Conservation (phyloP, 2,888 invertebrate species). For the Aphrophora alni region DNA sequence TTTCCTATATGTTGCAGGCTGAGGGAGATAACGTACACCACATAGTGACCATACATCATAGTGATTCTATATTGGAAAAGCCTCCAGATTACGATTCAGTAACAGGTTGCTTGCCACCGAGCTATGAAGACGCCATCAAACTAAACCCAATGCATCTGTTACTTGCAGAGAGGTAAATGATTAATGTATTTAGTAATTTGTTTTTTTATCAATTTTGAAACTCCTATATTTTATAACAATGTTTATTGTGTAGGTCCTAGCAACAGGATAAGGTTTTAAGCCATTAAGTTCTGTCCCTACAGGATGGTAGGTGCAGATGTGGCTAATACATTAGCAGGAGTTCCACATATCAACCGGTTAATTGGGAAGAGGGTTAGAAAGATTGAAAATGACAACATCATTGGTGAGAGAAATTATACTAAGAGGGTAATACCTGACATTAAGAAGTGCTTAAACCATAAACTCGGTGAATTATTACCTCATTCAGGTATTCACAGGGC, state of each 20-base stretch:
- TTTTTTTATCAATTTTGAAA: background rate
- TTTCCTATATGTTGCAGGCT: constrained; percentile 60
- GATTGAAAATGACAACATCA: too few species aligned
- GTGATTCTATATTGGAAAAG: constrained; percentile 68
- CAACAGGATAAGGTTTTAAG: too few species aligned
- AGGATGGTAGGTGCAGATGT: too few species aligned
- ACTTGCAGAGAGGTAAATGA: background rate
- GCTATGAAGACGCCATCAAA: constrained; percentile 76
- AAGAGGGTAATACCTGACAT: too few species aligned
- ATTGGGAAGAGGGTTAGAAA: too few species aligned
- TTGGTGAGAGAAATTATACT: too few species aligned
- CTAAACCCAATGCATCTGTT: constrained; percentile 66
- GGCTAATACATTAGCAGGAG: too few species aligned
- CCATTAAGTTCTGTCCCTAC: too few species aligned
- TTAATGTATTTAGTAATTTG: background rate
- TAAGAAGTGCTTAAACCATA: background rate
- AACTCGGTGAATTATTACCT: too few species aligned
- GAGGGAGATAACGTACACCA: constrained; percentile 68
- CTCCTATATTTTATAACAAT: background rate
- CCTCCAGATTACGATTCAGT: constrained; percentile 76
- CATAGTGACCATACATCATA: constrained; percentile 61
- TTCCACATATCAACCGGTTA: too few species aligned
- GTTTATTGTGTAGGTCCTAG: too few species aligned
- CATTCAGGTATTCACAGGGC: too few species aligned
- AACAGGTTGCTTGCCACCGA: constrained; percentile 64